Evolutionary conservation across 2,888 invertebrate genomes (phyloP).

Genomic region (Malthinus flaveolus): DNA sequence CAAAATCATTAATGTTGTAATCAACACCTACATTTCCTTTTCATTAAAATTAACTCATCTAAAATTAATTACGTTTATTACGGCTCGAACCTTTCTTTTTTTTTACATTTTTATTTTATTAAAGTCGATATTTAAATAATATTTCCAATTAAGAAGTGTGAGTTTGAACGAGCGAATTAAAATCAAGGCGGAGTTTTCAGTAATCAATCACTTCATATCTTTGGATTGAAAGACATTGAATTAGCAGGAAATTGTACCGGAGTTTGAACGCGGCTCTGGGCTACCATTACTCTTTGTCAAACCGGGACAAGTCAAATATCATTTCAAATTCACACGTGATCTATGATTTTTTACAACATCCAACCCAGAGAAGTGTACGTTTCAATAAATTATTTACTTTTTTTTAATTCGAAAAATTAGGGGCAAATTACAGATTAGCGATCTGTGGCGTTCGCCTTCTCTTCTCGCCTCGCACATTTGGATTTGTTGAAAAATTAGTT

Average conservation of each 20-base stretch:
- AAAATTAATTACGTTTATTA: not conserved
- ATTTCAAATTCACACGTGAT: constrained; percentile 39
- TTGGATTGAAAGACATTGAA: constrained; percentile 59
- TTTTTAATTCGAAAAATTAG: not conserved
- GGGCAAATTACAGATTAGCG: no score
- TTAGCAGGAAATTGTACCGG: constrained; percentile 57
- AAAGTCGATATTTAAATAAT: constrained; percentile 24
- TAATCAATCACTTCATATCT: constrained; percentile 56
- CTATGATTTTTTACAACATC: constrained; percentile 16
- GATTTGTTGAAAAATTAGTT: no score
- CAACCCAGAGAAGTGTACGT: not conserved
- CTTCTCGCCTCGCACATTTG: no score
- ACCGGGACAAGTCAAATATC: constrained; percentile 37
- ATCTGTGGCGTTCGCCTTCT: no score
- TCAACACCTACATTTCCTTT: no score
- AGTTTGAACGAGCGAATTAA: constrained; percentile 19
- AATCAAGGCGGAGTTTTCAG: constrained; percentile 41
- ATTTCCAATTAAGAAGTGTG: constrained; percentile 24
- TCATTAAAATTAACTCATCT: not conserved
- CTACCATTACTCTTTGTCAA: constrained; percentile 53
- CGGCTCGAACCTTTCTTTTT: not conserved
- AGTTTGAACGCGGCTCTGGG: constrained; percentile 42
- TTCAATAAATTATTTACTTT: not conserved
- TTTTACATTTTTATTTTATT: no score
- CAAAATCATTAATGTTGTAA: no score